Evolutionary conservation across 2,888 invertebrate genomes (phyloP).

Genomic region (Rhaphigaster nebulosa): DNA sequence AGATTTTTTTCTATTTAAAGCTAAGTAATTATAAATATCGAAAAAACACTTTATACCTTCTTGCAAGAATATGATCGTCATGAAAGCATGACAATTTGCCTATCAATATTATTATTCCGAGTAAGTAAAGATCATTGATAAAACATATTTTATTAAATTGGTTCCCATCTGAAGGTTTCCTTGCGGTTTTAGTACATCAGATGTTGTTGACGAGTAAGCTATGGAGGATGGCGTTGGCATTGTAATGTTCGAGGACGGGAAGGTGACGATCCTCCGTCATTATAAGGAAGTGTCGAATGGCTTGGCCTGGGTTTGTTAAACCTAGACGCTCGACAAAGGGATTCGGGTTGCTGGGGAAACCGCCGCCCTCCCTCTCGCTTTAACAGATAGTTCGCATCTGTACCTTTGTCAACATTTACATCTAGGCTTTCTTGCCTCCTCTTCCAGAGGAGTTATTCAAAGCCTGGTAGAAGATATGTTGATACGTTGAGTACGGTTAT

Average conservation of each 20-base stretch:
- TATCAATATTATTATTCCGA: too few relatives aligned
- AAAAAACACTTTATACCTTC: too few relatives aligned
- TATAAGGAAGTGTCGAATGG: constrained; percentile 42
- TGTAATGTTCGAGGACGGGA: background rate
- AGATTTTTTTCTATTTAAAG: too few relatives aligned
- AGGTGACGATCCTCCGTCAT: constrained; percentile 30
- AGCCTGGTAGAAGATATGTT: background rate
- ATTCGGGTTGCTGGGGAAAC: constrained; percentile 46
- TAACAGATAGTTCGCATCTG: constrained; percentile 38
- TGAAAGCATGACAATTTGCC: too few relatives aligned
- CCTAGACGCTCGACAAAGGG: background rate
- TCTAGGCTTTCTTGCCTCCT: background rate
- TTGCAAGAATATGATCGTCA: too few relatives aligned
- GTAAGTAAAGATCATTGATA: too few relatives aligned
- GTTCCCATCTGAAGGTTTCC: background rate
- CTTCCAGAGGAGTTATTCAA: background rate
- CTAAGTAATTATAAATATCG: too few relatives aligned
- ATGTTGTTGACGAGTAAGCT: background rate
- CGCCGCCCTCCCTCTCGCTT: constrained; percentile 8
- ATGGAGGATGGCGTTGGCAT: background rate
- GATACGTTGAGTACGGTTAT: background rate
- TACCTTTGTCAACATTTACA: constrained; percentile 18
- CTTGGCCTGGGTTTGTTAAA: constrained; percentile 39
- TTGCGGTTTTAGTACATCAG: background rate
- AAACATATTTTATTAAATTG: background rate